A percentile compares a stretch with the other conserved stretches of the same genome.
These are phyloP conservation scores for Benthosema pterotum DNA, from an alignment of 2,797 vertebrate genomes.

Conservation along the genomic window DNA sequence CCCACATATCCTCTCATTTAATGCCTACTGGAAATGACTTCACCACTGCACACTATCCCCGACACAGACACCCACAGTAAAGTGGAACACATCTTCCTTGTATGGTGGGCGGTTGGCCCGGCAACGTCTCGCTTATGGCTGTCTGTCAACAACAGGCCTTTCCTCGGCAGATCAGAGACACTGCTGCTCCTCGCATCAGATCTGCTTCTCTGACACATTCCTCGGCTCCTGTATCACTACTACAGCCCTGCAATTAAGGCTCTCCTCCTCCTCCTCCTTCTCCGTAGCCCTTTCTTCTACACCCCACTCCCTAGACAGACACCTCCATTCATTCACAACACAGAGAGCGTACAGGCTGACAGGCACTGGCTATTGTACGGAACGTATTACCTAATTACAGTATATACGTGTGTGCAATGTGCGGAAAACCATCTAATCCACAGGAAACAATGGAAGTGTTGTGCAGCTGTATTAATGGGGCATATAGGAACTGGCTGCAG, in stretches of 20 bases:
- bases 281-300: conserved; percentile 22
- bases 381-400: conserved; percentile 49
- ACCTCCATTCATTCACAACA: conserved; percentile 56
- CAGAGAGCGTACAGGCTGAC: conserved; percentile 43
- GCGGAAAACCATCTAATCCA: conserved; percentile 41
- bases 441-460: conserved; percentile 64
- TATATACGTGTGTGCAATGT: conserved; percentile 36
- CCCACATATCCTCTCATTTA: conserved; percentile 28
- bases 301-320: conserved; percentile 50
- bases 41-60: too few relatives aligned
- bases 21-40: conserved; percentile 33
- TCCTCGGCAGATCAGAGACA: conserved; percentile 40
- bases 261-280: conserved; percentile 38
- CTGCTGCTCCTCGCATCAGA: conserved; percentile 46
- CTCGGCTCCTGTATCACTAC: conserved; percentile 62
- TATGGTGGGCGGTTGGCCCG: conserved; percentile 25
- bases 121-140: conserved; percentile 26
- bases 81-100: background rate
- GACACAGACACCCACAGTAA: conserved; percentile 37
- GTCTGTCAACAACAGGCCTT: conserved; percentile 38
- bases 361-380: conserved; percentile 40
- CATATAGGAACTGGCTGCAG: background rate
- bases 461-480: conserved; percentile 45
- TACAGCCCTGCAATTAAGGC: conserved; percentile 71
- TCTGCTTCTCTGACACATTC: conserved; percentile 69